phyloP scores from a whole-genome alignment of 2,113 vertebrate genomes.

The Dermatemys mawii region DNA sequence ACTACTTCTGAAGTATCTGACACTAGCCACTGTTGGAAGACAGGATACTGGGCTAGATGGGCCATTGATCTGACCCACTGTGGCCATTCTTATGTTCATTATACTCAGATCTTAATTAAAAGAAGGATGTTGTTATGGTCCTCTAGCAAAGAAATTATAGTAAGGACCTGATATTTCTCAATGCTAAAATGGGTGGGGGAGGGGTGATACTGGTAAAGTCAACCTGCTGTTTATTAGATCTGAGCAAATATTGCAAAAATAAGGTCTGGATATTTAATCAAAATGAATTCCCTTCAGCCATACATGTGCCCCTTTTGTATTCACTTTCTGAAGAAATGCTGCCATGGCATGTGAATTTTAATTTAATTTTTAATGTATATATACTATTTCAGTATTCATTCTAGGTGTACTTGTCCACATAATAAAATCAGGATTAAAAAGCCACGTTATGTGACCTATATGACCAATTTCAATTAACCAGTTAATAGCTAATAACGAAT shows the following conservation, averaged over 20 bases:
- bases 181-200: neutral
- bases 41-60: neutral
- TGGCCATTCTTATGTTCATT: neutral
- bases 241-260: too few species aligned
- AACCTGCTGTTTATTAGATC: too few species aligned
- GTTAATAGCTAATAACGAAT: neutral
- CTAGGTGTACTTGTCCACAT: neutral
- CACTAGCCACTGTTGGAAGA: neutral
- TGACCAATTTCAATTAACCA: neutral
- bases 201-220: too few species aligned
- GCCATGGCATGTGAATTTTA: too few species aligned
- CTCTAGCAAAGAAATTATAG: neutral
- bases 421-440: neutral
- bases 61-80: neutral
- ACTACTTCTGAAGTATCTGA: neutral
- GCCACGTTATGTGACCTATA: neutral
- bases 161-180: neutral
- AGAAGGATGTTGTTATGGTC: neutral
- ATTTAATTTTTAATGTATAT: too few species aligned
- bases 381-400: neutral
- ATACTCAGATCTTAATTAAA: neutral
- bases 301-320: too few species aligned
- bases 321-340: too few species aligned
- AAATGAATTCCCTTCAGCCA: too few species aligned
- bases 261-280: too few species aligned